Conservation (phyloP, 2,113 vertebrate species). For the Nerophis ophidion region DNA sequence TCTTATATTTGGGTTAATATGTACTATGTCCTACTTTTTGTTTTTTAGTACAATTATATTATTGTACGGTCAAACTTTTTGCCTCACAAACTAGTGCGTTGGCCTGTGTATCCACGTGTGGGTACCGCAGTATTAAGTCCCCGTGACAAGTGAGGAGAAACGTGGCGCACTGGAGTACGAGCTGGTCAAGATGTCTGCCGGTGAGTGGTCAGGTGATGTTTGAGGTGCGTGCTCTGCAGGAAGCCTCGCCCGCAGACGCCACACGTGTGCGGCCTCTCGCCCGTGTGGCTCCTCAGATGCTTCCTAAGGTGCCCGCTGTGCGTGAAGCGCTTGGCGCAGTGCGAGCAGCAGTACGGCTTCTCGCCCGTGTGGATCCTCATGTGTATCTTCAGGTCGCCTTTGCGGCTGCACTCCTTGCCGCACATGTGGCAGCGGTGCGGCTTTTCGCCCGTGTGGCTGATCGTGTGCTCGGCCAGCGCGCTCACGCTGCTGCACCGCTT, state of each 20-base stretch:
- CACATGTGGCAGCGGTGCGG: conserved; percentile 52
- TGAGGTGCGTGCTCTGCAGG: conserved; percentile 49
- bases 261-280: conserved; percentile 50
- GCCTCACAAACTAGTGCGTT: background rate
- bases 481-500: conserved; percentile 36
- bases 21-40: no score
- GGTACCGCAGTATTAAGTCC: background rate
- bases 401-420: conserved; percentile 53
- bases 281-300: conserved; percentile 53
- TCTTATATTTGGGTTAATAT: no score
- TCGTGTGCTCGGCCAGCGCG: conserved; percentile 41
- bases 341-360: conserved; percentile 55
- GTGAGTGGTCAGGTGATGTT: conserved; percentile 51
- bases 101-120: background rate
- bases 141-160: background rate
- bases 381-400: conserved; percentile 58
- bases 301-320: conserved; percentile 58
- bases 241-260: conserved; percentile 45
- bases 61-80: no score
- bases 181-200: conserved; percentile 16
- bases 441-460: conserved; percentile 47
- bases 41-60: no score
- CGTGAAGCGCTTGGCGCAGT: conserved; percentile 53
- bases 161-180: background rate
- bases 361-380: conserved; percentile 61